A percentile compares a stretch with the other conserved stretches of the same genome.
phyloP scores from a whole-genome alignment of 2,888 invertebrate species.

The Himalopsyche tibetana region DNA sequence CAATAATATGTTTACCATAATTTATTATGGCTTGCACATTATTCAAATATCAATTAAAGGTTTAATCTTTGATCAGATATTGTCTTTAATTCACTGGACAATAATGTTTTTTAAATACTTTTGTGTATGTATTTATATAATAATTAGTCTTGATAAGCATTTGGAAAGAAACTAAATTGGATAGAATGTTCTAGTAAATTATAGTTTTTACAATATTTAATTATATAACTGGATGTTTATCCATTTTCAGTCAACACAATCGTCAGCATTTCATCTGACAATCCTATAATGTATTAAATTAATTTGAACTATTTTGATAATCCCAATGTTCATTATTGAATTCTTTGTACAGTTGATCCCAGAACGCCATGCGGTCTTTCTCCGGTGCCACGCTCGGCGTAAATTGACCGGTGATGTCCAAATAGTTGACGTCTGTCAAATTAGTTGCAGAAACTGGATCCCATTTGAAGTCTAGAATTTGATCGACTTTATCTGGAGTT shows the following conservation, averaged over 20 bases:
- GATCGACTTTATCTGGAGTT: slow-evolving; percentile 76
- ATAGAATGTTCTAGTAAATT: too few species aligned
- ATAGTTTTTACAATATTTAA: too few species aligned
- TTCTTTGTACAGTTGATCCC: slow-evolving; percentile 75
- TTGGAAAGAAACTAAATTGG: too few species aligned
- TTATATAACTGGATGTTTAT: not conserved
- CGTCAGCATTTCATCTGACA: not conserved
- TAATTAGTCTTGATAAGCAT: too few species aligned
- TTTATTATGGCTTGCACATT: too few species aligned
- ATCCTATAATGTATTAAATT: not conserved
- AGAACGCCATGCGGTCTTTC: slow-evolving; percentile 76
- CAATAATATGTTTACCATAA: too few species aligned
- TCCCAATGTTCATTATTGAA: slow-evolving; percentile 68
- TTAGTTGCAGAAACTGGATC: slow-evolving; percentile 72
- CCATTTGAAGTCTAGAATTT: slow-evolving; percentile 77
- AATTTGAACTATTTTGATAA: not conserved
- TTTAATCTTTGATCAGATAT: too few species aligned
- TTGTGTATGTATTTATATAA: too few species aligned
- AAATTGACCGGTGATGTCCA: slow-evolving; percentile 77
- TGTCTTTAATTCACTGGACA: too few species aligned
- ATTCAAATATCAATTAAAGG: too few species aligned
- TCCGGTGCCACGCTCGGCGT: slow-evolving; percentile 76
- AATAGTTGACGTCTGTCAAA: slow-evolving; percentile 71
- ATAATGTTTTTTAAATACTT: too few species aligned
- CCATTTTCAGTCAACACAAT: not conserved